Percentiles rank a stretch among this genome's conserved stretches.
phyloP scores from a whole-genome alignment of 2,113 vertebrate species.

The Pyrgilauda ruficollis region DNA sequence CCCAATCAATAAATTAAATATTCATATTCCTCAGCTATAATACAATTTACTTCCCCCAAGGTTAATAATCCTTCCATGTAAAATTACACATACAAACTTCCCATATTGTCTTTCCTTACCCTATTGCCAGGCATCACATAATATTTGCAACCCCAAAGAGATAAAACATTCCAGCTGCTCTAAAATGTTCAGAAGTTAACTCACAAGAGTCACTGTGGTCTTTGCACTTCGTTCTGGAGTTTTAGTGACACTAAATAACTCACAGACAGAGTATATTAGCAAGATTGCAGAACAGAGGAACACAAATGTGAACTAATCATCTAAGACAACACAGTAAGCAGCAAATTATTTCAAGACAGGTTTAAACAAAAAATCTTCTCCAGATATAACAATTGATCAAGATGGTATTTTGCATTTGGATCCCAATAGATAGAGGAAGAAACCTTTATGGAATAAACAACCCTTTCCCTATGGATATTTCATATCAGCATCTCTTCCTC shows the following conservation, averaged over 20 bases:
- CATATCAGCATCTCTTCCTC: rapidly evolving
- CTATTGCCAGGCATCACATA: background rate
- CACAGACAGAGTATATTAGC: background rate
- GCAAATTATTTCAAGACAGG: background rate
- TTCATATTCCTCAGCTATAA: background rate
- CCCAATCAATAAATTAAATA: background rate
- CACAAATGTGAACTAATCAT: background rate
- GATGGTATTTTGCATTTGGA: background rate
- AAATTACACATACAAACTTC: background rate
- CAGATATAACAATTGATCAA: background rate
- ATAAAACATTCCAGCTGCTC: background rate
- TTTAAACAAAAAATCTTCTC: background rate
- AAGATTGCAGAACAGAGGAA: background rate
- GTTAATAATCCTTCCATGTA: background rate
- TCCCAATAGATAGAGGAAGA: background rate
- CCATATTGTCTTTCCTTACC: background rate
- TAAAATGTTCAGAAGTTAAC: background rate
- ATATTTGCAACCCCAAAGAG: background rate
- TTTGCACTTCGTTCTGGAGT: background rate
- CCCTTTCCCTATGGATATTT: background rate
- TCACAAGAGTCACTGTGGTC: background rate
- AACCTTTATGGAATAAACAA: background rate
- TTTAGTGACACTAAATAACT: background rate
- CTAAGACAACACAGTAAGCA: background rate
- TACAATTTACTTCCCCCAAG: background rate